Percentiles rank a stretch among this genome's conserved stretches.
Evolutionary conservation across 2,797 vertebrate genomes (phyloP).

Genomic region (Serranus cabrilla): DNA sequence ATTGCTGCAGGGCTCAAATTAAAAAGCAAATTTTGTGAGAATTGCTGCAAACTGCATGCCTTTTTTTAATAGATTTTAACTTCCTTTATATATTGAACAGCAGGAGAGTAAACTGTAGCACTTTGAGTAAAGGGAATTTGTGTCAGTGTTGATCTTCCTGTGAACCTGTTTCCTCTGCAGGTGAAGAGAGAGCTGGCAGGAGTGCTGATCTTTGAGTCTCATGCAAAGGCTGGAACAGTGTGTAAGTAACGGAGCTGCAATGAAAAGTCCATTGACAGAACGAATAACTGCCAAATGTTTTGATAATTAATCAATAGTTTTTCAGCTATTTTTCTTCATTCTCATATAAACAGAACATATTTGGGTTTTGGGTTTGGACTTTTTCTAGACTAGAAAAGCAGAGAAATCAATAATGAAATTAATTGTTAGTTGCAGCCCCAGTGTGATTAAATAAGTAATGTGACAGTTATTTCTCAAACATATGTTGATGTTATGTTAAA

Average conservation of each 20-base stretch:
- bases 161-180: slow-evolving; percentile 74
- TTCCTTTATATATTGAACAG: background rate
- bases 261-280: no score
- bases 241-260: slow-evolving; percentile 90
- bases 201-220: slow-evolving; percentile 97
- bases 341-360: no score
- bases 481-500: background rate
- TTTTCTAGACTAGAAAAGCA: no score
- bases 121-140: background rate
- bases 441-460: background rate
- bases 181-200: slow-evolving; percentile 96
- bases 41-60: background rate
- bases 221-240: slow-evolving; percentile 96
- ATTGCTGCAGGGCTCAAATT: background rate
- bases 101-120: slow-evolving; percentile 1
- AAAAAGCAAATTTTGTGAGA: slow-evolving; percentile 1
- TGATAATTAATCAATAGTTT: no score
- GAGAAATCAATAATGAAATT: no score
- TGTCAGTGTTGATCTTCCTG: slow-evolving; percentile 11
- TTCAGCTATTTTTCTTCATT: no score
- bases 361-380: no score
- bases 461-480: background rate
- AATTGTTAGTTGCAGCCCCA: no score
- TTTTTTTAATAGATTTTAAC: background rate
- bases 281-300: no score